A percentile compares a stretch with the other conserved stretches of the same genome.
Evolutionary conservation across 2,888 invertebrate species (phyloP).

Genomic region (Calameuta pallipes): DNA sequence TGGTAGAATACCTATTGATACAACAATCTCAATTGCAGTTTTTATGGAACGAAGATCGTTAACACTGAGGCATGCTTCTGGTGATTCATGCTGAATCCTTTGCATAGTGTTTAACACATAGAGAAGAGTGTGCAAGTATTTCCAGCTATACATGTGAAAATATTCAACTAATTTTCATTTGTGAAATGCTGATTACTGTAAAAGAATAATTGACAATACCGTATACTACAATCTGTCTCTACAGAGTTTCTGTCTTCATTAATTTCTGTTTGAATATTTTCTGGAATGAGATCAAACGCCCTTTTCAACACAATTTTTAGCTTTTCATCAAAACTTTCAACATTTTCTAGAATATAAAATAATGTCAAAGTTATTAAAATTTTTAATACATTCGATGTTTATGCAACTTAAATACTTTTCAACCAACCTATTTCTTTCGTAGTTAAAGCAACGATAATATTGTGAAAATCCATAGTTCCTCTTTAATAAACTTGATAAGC

Average conservation of each 20-base stretch:
- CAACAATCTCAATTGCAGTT: constrained; percentile 72
- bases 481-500: neutral
- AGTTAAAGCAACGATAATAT: constrained; percentile 39
- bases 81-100: constrained; percentile 26
- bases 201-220: constrained; percentile 16
- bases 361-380: neutral
- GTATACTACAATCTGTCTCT: constrained; percentile 13
- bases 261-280: constrained; percentile 60
- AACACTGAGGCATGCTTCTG: constrained; percentile 70
- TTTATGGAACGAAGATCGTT: constrained; percentile 75
- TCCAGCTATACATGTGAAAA: constrained; percentile 36
- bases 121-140: constrained; percentile 42
- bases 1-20: constrained; percentile 75
- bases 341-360: constrained; percentile 43
- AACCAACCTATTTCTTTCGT: constrained; percentile 32
- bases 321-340: constrained; percentile 43
- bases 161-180: neutral
- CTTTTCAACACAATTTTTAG: constrained; percentile 46
- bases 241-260: constrained; percentile 61
- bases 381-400: neutral
- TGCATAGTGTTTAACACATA: constrained; percentile 39
- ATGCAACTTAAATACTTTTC: neutral
- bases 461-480: constrained; percentile 39
- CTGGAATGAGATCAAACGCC: constrained; percentile 63
- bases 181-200: constrained; percentile 2